A percentile compares a stretch with the other conserved stretches of the same genome.
Conservation (phyloP, 2,113 vertebrate genomes). For the Mionectes macconnelli region DNA sequence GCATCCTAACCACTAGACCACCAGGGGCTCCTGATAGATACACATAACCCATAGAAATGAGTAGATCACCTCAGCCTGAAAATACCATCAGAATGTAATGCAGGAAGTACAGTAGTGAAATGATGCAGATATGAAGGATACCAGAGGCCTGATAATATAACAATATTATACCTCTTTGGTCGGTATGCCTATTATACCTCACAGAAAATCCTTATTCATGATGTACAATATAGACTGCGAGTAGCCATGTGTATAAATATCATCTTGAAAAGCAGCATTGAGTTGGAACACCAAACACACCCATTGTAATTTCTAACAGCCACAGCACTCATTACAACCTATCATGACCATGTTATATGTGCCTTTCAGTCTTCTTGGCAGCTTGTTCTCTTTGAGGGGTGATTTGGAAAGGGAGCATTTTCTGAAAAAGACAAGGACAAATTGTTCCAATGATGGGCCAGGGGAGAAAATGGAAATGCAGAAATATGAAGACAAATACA, state of each 20-base stretch:
- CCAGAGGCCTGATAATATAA: not conserved
- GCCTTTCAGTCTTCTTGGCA: conserved; percentile 19
- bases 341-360: not conserved
- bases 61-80: not conserved
- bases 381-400: not conserved
- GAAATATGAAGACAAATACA: not conserved
- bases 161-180: not conserved
- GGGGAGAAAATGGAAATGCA: conserved; percentile 3
- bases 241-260: not conserved
- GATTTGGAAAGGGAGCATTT: not conserved
- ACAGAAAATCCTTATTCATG: not conserved
- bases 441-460: not conserved
- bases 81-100: not conserved
- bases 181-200: not conserved
- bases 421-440: conserved; percentile 15
- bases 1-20: no score
- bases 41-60: not conserved
- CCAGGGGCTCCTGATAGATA: no score
- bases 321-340: not conserved
- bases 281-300: not conserved
- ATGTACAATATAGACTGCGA: not conserved
- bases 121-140: not conserved
- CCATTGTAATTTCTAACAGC: not conserved
- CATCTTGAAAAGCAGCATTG: not conserved
- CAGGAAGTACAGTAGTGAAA: not conserved